Conservation (phyloP, 2,797 vertebrate species). For the Prionace glauca region DNA sequence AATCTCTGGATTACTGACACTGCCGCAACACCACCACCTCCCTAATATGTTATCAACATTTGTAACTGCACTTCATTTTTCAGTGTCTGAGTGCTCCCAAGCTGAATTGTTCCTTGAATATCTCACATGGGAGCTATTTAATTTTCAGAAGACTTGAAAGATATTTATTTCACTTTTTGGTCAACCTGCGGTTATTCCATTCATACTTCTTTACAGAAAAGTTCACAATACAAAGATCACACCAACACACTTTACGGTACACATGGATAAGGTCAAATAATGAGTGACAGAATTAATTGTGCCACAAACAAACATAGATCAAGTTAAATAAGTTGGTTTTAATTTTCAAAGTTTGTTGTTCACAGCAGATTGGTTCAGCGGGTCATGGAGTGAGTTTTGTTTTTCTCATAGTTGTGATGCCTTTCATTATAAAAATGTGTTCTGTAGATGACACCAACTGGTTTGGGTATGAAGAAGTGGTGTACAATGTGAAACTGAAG, state of each 20-base stretch:
- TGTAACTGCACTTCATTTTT: no score
- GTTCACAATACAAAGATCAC: background rate
- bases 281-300: background rate
- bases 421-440: background rate
- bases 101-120: no score
- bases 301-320: background rate
- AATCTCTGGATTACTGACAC: no score
- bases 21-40: no score
- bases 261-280: background rate
- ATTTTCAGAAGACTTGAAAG: background rate
- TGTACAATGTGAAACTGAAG: background rate
- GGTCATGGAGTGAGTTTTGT: background rate
- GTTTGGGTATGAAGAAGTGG: background rate
- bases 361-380: background rate
- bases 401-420: background rate
- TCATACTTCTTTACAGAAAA: background rate
- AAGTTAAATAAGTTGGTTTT: background rate
- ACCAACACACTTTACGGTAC: background rate
- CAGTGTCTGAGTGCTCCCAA: no score
- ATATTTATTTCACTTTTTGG: background rate
- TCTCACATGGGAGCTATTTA: no score
- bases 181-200: background rate
- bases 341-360: background rate
- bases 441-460: background rate
- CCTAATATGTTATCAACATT: no score